Percentiles rank a stretch among this genome's conserved stretches.
Evolutionary conservation across 2,113 vertebrate species (phyloP).

Genomic region (Brachyistius frenatus): DNA sequence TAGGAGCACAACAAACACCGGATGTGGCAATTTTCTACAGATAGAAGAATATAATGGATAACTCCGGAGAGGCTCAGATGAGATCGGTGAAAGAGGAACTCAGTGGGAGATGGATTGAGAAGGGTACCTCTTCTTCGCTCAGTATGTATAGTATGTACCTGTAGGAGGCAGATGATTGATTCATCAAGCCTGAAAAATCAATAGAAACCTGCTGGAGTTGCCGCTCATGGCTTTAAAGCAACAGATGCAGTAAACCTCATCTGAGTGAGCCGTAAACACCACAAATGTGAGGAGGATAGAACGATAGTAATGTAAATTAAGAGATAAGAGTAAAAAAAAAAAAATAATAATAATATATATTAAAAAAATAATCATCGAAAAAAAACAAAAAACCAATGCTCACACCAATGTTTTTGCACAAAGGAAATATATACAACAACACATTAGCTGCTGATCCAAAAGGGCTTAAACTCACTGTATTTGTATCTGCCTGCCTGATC

Average conservation of each 20-base stretch:
- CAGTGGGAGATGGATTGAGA: constrained; percentile 25
- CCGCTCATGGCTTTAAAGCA: constrained; percentile 55
- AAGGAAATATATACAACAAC: constrained; percentile 7
- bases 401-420: neutral
- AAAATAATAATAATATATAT: neutral
- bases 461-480: constrained; percentile 5
- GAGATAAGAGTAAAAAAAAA: neutral
- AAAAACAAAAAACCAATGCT: neutral
- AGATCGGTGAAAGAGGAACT: constrained; percentile 54
- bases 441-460: constrained; percentile 6
- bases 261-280: constrained; percentile 35
- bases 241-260: constrained; percentile 42
- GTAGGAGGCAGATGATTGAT: constrained; percentile 70
- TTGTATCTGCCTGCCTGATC: constrained; percentile 17
- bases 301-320: neutral
- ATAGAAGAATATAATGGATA: constrained; percentile 52
- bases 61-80: constrained; percentile 38
- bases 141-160: constrained; percentile 52
- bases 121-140: constrained; percentile 36
- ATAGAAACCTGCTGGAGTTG: constrained; percentile 64
- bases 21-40: constrained; percentile 42
- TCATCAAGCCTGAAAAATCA: constrained; percentile 67
- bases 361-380: constrained; percentile 1
- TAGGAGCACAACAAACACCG: constrained; percentile 12
- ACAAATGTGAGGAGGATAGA: constrained; percentile 12